Base-by-base conservation (phyloP, 64 coral and sea anemone genomes). In the Acropora yongei region DNA sequence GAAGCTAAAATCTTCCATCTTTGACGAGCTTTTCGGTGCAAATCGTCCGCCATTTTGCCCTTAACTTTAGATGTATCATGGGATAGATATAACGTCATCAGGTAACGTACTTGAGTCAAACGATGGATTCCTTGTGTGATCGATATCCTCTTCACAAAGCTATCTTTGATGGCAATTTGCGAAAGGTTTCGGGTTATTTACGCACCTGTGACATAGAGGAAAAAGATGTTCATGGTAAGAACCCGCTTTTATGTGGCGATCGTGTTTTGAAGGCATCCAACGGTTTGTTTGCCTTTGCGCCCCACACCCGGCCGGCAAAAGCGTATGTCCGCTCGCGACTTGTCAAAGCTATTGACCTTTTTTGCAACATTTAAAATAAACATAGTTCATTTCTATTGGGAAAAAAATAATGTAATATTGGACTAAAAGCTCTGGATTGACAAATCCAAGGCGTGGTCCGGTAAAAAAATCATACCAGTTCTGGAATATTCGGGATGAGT, bases 61-160 rank as follows among this genome's bases (percentile, higher is more conserved):
- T 45, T 43, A 75, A 44, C 4, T 20, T 44, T 6, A 6, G 2
- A 48, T 68, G 81, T 17, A 47, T 68, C 43, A 84, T 69, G 81
- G 81, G 81, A 84, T 69, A 65, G 8, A 9, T 3, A 1, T 84
- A 44, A 84, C 81, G 81, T 84, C 81, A 84, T 48, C 17, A 69
- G 43, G 44, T 46, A 48, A 67, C 58, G 65, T 44, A n/a, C 16
- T 3, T 10, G 0, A n/a, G 30, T 30, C 30, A 6, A 40, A 69
- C 16, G 44, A 84, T 84, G 81, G 81, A 84, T 7, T 68, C 81
- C 13, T 84, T 84, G 45, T 96, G 78, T 65, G 94, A 99, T 50
- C 85, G 81, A 75, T 99, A 88, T 76, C 97, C 97, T 55, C 95
- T 99, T 76, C 97, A 99, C 57, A 96, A 80, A 92, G 97, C 97